These are phyloP conservation scores for Drosophila asahinai DNA, from an alignment of 1,140 invertebrate genomes.

Conservation along the genomic window DNA sequence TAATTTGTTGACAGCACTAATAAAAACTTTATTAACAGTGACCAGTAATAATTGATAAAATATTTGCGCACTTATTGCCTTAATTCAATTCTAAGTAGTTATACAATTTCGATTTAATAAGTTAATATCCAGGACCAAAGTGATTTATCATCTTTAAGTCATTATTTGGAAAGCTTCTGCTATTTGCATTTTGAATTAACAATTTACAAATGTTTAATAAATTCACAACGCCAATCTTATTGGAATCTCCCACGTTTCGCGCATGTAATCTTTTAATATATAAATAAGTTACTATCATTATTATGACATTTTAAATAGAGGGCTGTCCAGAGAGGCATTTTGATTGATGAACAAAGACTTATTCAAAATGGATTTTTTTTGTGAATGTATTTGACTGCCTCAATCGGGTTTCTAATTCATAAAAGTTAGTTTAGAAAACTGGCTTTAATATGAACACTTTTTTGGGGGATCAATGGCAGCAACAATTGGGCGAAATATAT, in stretches of 20 bases:
- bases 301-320: constrained; percentile 1
- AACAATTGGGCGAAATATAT: background rate
- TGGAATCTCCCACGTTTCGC: background rate
- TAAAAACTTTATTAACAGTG: constrained; percentile 27
- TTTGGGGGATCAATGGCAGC: constrained; percentile 3
- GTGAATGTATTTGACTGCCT: too few relatives aligned
- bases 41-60: background rate
- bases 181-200: background rate
- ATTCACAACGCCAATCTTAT: constrained; percentile 10
- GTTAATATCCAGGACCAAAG: background rate
- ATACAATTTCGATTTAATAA: too few relatives aligned
- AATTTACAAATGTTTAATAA: background rate
- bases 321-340: constrained; percentile 1
- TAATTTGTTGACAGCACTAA: constrained; percentile 1
- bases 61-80: background rate
- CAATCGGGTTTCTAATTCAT: background rate
- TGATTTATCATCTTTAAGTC: too few relatives aligned
- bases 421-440: constrained; percentile 11
- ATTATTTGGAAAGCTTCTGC: background rate
- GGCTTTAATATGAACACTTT: background rate
- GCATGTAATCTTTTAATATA: constrained; percentile 5
- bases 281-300: constrained; percentile 1
- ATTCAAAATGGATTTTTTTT: background rate
- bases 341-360: constrained; percentile 20
- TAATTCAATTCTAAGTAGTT: background rate